A percentile compares a stretch with the other conserved stretches of the same genome.
Conservation (phyloP, 2,797 vertebrate species). For the Gambelia wislizenii region DNA sequence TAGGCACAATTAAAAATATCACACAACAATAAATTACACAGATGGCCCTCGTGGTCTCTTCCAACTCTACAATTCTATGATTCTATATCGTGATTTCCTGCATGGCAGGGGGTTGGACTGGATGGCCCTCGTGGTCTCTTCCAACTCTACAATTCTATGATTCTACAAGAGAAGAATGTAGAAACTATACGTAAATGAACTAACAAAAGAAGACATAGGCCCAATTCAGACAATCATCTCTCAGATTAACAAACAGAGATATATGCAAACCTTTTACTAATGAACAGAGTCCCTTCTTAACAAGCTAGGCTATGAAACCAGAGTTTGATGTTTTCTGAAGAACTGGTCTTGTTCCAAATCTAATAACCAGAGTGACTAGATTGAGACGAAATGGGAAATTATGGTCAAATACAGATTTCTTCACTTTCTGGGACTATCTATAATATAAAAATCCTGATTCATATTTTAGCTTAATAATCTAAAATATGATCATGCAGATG, state of each 20-base stretch:
- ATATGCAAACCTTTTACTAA: neutral
- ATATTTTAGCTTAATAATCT: neutral
- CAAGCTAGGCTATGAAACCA: too few species aligned
- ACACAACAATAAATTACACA: neutral
- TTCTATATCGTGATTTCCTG: too few species aligned
- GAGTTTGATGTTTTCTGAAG: too few species aligned
- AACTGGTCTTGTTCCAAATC: neutral
- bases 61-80: too few species aligned
- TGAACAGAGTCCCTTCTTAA: neutral
- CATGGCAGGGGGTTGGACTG: too few species aligned
- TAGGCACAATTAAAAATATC: too few species aligned
- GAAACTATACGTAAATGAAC: neutral
- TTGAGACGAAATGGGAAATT: neutral
- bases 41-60: too few species aligned
- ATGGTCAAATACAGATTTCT: neutral
- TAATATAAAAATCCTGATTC: neutral
- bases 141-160: too few species aligned
- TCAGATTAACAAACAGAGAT: neutral
- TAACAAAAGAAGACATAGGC: neutral
- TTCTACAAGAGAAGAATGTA: neutral
- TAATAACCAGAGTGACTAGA: neutral
- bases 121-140: too few species aligned
- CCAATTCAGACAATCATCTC: neutral
- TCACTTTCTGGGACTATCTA: too few species aligned
- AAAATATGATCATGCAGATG: neutral